Evolutionary conservation across 1,140 invertebrate genomes (phyloP), one percentile per base, ranked within the genome.

Genomic region (Zelostemma sp.): DNA sequence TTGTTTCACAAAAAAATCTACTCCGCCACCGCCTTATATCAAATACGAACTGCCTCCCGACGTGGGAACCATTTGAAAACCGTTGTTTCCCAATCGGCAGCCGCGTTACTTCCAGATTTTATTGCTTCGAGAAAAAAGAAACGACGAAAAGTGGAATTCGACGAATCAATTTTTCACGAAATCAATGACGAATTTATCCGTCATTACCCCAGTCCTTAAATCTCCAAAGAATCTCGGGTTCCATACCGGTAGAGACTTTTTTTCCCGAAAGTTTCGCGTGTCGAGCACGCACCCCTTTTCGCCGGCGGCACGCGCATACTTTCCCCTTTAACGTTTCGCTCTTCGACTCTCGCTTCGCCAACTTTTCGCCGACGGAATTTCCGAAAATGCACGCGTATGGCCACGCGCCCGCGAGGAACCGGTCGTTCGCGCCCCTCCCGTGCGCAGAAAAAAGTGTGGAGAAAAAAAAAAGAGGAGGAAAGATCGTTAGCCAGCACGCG

Each of bases 1-100:
- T 80, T 77, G 74, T 83, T 83, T 81, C 80, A 82, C 75, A 70
- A 76, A 76, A 81, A 74, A 75, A 43, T 67, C 53, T n/a, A n/a
- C n/a, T 53, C 64, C 64, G 48, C 53, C 63, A 57, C 63, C 67
- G 71, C 75, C 79, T 83, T 82, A 81, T 82, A 82, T 83, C 81
- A 79, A 82, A 81, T 73, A 80, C 51, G 68, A 51, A 56, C 53
- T 16, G 43, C 16, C 38, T 56, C 41, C 25, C 25, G 4, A 55
- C 53, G 72, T 79, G 76, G 76, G 76, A 70, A 69, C 53, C 8
- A 11, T 48, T 28, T 55, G 15, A n/a, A 33, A 45, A 51, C 41
- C 28, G 25, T 15, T 48, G 31, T 48, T 54, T 54, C 49, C 54
- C 53, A 18, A 61, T 55, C 54, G 58, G 58, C 57, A 57, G 58